phyloP scores from a whole-genome alignment of 2,113 vertebrate species.

The Petrocephalus zakoni region DNA sequence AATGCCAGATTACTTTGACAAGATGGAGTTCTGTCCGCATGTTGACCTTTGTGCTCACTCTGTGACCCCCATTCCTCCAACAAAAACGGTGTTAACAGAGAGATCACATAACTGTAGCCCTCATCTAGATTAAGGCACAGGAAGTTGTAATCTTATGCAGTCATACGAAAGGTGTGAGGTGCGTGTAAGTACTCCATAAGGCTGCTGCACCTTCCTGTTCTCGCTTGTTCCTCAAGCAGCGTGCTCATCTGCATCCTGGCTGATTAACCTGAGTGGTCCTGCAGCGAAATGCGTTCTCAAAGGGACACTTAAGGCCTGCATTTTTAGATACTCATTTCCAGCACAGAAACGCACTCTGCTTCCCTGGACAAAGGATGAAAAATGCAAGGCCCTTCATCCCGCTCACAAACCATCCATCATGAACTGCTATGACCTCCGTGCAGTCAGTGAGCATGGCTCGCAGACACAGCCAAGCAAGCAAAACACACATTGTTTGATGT shows the following conservation, averaged over 20 bases:
- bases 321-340: neutral
- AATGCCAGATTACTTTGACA: neutral
- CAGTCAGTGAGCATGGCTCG: neutral
- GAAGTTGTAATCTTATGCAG: neutral
- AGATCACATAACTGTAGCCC: too few relatives aligned
- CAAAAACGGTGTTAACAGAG: neutral
- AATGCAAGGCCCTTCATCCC: constrained; percentile 12
- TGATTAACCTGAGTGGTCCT: neutral
- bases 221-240: neutral
- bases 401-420: constrained; percentile 3
- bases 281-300: constrained; percentile 13
- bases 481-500: constrained; percentile 19
- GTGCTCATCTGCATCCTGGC: neutral
- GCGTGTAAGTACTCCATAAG: neutral
- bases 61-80: neutral
- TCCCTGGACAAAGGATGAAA: constrained; percentile 14
- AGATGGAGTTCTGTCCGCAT: neutral
- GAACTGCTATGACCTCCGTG: constrained; percentile 14
- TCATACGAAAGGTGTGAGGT: neutral
- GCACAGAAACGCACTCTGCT: neutral
- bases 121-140: neutral
- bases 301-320: neutral
- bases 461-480: neutral
- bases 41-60: neutral
- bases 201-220: neutral